Conservation (phyloP, 2,888 invertebrate genomes). For the Drosophila multiciliata region DNA sequence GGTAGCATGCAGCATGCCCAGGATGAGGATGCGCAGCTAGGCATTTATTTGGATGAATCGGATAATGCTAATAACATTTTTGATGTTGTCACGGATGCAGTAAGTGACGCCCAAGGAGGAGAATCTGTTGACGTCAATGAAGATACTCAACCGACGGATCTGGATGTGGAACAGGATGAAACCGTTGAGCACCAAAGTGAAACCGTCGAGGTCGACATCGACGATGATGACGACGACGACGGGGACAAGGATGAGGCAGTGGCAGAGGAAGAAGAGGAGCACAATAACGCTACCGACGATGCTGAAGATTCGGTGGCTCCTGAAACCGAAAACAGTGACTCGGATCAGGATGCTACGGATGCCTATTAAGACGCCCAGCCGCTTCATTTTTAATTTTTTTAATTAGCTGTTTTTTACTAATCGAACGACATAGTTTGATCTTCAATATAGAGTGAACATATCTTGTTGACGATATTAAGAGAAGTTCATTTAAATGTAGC, state of each 20-base stretch:
- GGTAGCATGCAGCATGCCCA: neutral
- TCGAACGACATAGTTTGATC: constrained; percentile 18
- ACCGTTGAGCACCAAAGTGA: neutral
- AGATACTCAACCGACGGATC: constrained; percentile 19
- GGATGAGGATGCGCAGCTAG: constrained; percentile 46
- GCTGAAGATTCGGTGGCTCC: constrained; percentile 18
- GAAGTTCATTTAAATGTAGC: constrained; percentile 18
- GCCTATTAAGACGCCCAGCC: constrained; percentile 38
- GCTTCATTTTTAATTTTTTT: constrained; percentile 17
- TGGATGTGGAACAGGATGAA: constrained; percentile 16
- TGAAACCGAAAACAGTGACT: constrained; percentile 31
- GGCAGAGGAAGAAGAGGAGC: constrained; percentile 12
- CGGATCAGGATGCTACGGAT: constrained; percentile 24
- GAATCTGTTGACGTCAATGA: constrained; percentile 45
- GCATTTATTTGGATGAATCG: constrained; percentile 48
- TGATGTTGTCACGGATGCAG: constrained; percentile 47
- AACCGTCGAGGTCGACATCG: constrained; percentile 8
- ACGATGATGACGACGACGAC: constrained; percentile 25
- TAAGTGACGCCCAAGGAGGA: constrained; percentile 8
- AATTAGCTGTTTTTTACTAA: constrained; percentile 14
- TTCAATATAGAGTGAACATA: constrained; percentile 6
- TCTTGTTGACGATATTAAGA: constrained; percentile 24
- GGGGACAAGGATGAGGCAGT: constrained; percentile 18
- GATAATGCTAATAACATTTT: constrained; percentile 31
- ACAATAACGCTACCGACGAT: constrained; percentile 23